Evolutionary conservation across 2,797 vertebrate species (phyloP), one percentile per base, ranked within the genome.

Genomic region (Euthynnus affinis): DNA sequence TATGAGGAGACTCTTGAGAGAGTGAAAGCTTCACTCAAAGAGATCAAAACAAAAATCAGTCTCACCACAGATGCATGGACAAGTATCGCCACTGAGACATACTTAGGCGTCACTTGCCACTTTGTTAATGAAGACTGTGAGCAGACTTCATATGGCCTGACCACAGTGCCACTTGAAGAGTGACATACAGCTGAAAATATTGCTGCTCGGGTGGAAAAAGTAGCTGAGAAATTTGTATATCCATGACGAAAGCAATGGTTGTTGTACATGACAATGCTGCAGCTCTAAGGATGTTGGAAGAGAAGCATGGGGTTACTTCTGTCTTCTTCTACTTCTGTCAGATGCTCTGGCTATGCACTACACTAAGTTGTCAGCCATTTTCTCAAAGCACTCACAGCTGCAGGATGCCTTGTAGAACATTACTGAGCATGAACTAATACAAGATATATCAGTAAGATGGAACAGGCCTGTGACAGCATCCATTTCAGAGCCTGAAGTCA

Each of bases 61-160:
- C 44, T 46, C 13, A 46, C 51, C n/a, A 71, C 72, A 48, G 57
- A 80, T 61, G 59, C 64, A 9, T 60, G 77, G 77, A 80, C 61
- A 20, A 73, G 69, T 65, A 46, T 77, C 61, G 60, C 67, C 53
- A 74, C 53, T 9, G 66, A 68, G 44, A 59, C 69, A 74, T 71
- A 68, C 61, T 55, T 71, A 14, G 49, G 83, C 5, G n/a, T 82
- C 56, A 70, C 76, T 13, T 76, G 76, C 46, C 76, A 86, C 52
- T 86, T 72, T 51, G 69, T 76, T 60, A 72, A 64, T 66, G 15
- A 80, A 18, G 42, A 83, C 14, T 83, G 56, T 49, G 60, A 80
- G 62, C 68, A 77, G 17, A 61, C 20, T 22, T 51, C 46, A 25
- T 51, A 32, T 20, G 68, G 44, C 27, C 9, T 66, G 25, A 80